Conservation (phyloP, 2,113 vertebrate species). For the Callocephalon fimbriatum region DNA sequence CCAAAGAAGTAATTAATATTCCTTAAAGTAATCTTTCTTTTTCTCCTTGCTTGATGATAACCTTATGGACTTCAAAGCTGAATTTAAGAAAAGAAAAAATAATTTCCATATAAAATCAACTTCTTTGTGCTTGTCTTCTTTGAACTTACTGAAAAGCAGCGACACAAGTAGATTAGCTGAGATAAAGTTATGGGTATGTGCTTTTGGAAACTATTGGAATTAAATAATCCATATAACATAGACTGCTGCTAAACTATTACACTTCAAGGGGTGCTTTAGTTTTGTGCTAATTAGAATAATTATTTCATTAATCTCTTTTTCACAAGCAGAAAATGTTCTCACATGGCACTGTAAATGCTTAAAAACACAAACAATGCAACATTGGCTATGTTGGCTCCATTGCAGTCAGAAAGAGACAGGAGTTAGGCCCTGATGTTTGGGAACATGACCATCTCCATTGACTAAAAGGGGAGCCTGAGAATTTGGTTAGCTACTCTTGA, state of each 20-base stretch:
- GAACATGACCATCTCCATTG: accelerated
- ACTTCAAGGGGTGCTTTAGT: neutral
- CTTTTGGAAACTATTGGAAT: neutral
- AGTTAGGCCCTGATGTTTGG: neutral
- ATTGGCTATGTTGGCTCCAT: neutral
- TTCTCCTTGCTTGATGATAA: neutral
- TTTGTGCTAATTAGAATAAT: neutral
- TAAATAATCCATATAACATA: neutral
- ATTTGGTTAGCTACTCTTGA: neutral
- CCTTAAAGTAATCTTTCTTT: neutral
- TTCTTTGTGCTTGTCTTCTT: neutral
- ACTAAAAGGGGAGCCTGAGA: neutral
- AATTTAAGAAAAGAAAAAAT: neutral
- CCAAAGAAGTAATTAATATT: neutral
- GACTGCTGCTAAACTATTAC: neutral
- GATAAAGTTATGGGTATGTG: neutral
- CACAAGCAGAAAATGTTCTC: neutral
- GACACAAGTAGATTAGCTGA: neutral
- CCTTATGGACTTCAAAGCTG: neutral
- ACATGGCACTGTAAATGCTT: neutral
- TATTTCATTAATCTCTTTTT: neutral
- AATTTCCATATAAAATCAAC: neutral
- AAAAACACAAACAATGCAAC: neutral
- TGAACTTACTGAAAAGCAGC: neutral
- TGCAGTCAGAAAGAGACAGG: neutral